Evolutionary conservation across 2,888 invertebrate species (phyloP).

Genomic region (Parnassius smintheus): DNA sequence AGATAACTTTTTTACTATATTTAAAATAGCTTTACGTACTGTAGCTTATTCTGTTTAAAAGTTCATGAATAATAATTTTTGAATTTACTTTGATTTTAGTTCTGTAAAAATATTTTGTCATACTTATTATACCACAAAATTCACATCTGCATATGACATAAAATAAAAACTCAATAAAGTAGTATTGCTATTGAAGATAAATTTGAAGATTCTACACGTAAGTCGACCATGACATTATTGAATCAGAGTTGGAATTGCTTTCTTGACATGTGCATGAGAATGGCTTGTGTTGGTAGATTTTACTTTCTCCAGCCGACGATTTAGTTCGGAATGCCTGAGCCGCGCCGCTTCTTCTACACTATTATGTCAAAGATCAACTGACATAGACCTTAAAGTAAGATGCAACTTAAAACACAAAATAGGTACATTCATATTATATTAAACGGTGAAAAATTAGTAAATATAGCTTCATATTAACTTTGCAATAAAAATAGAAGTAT

Average conservation of each 20-base stretch:
- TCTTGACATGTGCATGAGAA: constrained; percentile 25
- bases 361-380: constrained; percentile 44
- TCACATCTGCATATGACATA: not conserved
- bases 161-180: not conserved
- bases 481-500: too few relatives aligned
- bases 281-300: constrained; percentile 50
- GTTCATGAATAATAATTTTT: too few relatives aligned
- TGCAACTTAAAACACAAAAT: too few relatives aligned
- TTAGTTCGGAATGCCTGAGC: constrained; percentile 68
- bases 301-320: constrained; percentile 73
- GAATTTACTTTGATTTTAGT: too few relatives aligned
- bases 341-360: constrained; percentile 57
- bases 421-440: too few relatives aligned
- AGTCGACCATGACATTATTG: not conserved
- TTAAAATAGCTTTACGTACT: too few relatives aligned
- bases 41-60: too few relatives aligned
- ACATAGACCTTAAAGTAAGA: not conserved
- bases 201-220: not conserved
- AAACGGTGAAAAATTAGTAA: too few relatives aligned
- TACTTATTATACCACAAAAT: not conserved
- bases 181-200: not conserved
- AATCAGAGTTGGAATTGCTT: constrained; percentile 6
- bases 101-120: not conserved
- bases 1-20: too few relatives aligned
- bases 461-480: too few relatives aligned